Percentiles rank a stretch among this genome's conserved stretches.
Evolutionary conservation across 2,113 vertebrate species (phyloP).

Genomic region (Sinocyclocheilus maitianheensis): DNA sequence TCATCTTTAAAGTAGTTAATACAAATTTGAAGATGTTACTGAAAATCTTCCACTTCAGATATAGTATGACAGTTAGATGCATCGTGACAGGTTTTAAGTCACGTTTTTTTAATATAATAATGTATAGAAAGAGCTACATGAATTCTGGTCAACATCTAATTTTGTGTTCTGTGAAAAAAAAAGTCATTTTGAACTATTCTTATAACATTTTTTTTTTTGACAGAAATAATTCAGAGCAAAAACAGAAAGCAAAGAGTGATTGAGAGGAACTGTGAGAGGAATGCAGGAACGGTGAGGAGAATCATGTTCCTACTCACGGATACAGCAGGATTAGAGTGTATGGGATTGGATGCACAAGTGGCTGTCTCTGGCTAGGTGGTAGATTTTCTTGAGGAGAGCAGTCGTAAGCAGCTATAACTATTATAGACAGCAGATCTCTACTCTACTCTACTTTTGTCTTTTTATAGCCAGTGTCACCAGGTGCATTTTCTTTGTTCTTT

Average conservation of each 20-base stretch:
- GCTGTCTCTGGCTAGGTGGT: too few relatives aligned
- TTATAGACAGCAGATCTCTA: too few relatives aligned
- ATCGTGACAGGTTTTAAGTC: background rate
- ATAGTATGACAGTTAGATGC: background rate
- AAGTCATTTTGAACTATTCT: background rate
- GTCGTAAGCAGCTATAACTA: too few relatives aligned
- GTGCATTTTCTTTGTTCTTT: background rate
- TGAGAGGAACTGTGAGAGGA: background rate
- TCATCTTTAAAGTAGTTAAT: background rate
- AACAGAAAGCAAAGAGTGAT: background rate
- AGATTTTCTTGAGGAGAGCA: too few relatives aligned
- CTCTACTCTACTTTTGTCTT: background rate
- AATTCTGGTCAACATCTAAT: background rate
- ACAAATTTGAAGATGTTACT: background rate
- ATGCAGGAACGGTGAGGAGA: slow-evolving; percentile 7
- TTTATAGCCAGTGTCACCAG: background rate
- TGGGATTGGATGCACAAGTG: too few relatives aligned
- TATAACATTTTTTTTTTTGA: background rate
- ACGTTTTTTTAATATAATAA: background rate
- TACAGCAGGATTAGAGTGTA: too few relatives aligned
- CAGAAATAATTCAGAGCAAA: background rate
- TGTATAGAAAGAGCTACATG: background rate
- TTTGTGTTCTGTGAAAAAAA: background rate
- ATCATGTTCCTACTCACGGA: too few relatives aligned
- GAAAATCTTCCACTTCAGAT: background rate